phyloP scores from a whole-genome alignment of 2,888 invertebrate genomes.

The Lycophotia porphyrea region DNA sequence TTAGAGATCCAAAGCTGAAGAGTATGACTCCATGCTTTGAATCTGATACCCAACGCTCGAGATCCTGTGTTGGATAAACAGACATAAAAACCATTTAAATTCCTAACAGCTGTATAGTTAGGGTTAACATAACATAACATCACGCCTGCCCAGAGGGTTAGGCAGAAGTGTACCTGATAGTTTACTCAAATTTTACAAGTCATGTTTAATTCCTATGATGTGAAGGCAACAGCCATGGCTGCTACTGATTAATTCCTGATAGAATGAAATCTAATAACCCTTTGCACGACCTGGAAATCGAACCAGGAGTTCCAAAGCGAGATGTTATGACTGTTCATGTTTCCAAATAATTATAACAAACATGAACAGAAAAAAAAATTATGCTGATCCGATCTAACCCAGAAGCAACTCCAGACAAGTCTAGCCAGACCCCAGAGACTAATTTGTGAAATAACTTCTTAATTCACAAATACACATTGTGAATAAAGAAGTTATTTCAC shows the following conservation, averaged over 20 bases:
- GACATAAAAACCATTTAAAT: neutral
- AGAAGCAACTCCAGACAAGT: neutral
- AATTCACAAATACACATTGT: neutral
- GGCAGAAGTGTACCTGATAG: neutral
- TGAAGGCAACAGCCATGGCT: neutral
- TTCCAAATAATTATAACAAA: too few relatives aligned
- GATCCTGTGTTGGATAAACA: constrained; percentile 75
- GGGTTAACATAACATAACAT: neutral
- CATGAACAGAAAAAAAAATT: neutral
- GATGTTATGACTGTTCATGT: neutral
- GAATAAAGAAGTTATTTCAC: neutral
- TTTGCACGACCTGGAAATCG: neutral
- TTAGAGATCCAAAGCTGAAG: constrained; percentile 93
- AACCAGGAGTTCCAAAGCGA: neutral
- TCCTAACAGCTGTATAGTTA: neutral
- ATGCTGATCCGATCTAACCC: neutral
- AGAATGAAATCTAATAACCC: neutral
- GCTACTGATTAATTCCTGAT: neutral
- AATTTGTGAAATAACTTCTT: too few relatives aligned
- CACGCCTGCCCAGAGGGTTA: neutral
- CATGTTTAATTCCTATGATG: too few relatives aligned
- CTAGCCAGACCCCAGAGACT: too few relatives aligned
- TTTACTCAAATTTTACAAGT: neutral
- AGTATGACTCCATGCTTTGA: constrained; percentile 91
- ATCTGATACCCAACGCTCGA: constrained; percentile 90